Evolutionary conservation across 2,888 invertebrate species (phyloP).

Genomic region (Ceratothoa steindachneri): DNA sequence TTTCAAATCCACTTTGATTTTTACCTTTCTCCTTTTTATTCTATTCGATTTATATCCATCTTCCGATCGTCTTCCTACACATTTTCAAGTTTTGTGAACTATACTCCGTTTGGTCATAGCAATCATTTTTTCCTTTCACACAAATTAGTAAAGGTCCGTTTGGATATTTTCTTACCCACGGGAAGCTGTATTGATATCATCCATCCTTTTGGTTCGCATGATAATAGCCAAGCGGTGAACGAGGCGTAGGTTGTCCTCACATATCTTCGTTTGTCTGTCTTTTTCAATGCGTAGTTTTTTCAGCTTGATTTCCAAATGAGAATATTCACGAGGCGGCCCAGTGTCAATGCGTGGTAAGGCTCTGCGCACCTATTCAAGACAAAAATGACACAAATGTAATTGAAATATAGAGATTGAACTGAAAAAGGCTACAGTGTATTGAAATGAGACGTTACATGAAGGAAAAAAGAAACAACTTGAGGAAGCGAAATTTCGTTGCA

Average conservation of each 20-base stretch:
- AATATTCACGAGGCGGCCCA: slow-evolving; percentile 24
- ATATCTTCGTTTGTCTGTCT: slow-evolving; percentile 64
- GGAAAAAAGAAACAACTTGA: too few relatives aligned
- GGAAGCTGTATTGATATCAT: slow-evolving; percentile 56
- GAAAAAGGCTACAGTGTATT: background rate
- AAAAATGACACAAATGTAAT: background rate
- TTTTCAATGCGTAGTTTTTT: slow-evolving; percentile 67
- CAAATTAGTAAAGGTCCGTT: too few relatives aligned
- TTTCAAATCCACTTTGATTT: too few relatives aligned
- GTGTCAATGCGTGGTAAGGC: slow-evolving; percentile 41
- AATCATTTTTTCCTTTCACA: too few relatives aligned
- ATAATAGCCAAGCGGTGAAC: slow-evolving; percentile 65
- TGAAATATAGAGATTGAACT: background rate
- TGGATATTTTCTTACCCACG: background rate
- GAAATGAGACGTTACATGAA: background rate
- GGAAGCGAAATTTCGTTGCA: too few relatives aligned
- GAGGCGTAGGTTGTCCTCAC: slow-evolving; percentile 65
- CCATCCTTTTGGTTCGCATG: slow-evolving; percentile 64
- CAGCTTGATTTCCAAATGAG: slow-evolving; percentile 65
- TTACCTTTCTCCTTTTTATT: too few relatives aligned
- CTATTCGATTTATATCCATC: too few relatives aligned
- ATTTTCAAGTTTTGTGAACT: too few relatives aligned
- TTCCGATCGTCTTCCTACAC: too few relatives aligned
- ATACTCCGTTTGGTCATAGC: too few relatives aligned
- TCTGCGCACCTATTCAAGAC: slow-evolving; percentile 60